Base-by-base conservation (phyloP, 2,888 invertebrate species). In the Agrochola lota region DNA sequence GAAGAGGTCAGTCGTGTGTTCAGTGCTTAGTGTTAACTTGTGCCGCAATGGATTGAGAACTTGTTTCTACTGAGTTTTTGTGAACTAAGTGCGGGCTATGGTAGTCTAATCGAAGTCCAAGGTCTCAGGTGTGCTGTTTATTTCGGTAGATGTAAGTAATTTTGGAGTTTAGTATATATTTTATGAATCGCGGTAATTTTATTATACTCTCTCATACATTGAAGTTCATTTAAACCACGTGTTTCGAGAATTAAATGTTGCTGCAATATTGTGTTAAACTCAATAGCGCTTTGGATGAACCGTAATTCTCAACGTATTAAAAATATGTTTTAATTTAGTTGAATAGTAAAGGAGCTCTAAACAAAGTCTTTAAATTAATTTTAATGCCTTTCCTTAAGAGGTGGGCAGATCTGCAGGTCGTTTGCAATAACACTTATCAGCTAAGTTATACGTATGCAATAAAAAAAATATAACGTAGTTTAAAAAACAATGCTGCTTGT, bases 51-150 rank as follows among this genome's bases (percentile, higher is more conserved):
- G 91, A 95, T 92, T 90, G 84, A 84, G 84, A 90, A 91, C 85
- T 74, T 68, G 77, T 80, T 87, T 81, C 64, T 81, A 84, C 83
- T 77, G 76, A 88, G 87, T 87, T 91, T 57, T 87, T 91, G 91
- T 90, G 89, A 88, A 91, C 91, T 91, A 91, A 91, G 92, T 93
- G 92, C 91, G 87, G 91, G 89, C 80, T 87, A 87, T 91, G 87
- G 88, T 84, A 86, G 91, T 90, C 81, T 89, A 90, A 90, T 90
- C 93, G 92, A 93, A 95, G 95, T 95, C 94, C 95, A 95, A 96
- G 95, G 95, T 91, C 94, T 91, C 75, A 69, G 72, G 80, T 87
- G 86, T 91, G 92, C 90, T 91, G 90, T 91, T 90, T 89, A 90
- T 94, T 93, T 93, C 92, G 91, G 91, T 91, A 89, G 86, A 89